Evolutionary conservation across 2,113 vertebrate species (phyloP).

Genomic region (Cephalopholis sonnerati): DNA sequence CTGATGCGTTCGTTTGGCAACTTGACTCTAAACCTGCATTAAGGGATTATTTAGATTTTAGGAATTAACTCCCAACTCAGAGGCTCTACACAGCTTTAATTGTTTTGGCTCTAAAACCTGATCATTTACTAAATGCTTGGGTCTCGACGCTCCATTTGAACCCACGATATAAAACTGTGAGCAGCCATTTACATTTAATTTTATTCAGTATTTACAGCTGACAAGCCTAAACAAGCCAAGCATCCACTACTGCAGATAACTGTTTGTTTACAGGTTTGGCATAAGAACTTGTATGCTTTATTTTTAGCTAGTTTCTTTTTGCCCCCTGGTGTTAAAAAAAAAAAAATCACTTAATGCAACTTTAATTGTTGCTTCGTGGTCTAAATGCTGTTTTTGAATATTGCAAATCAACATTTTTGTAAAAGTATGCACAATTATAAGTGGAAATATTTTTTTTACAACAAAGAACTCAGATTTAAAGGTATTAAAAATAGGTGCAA

Average conservation of each 20-base stretch:
- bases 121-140: neutral
- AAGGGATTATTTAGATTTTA: neutral
- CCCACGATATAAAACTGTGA: neutral
- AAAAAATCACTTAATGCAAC: neutral
- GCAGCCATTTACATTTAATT: neutral
- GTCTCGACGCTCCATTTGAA: neutral
- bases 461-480: constrained; percentile 13
- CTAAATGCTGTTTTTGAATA: constrained; percentile 7
- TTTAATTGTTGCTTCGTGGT: neutral
- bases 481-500: neutral
- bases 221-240: neutral
- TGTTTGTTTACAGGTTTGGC: neutral
- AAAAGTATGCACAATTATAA: constrained; percentile 8
- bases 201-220: neutral
- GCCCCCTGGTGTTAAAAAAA: neutral
- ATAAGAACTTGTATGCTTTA: neutral
- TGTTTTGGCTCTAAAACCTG: constrained; percentile 1
- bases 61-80: neutral
- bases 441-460: neutral
- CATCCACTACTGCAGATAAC: neutral
- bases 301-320: constrained; percentile 7
- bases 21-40: constrained; percentile 11
- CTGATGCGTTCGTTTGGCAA: constrained; percentile 44
- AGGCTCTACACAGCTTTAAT: too few relatives aligned
- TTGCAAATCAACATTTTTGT: neutral